Evolutionary conservation across 2,888 invertebrate species (phyloP), one percentile per base, ranked within the genome.

Genomic region (Agapetus fuscipes): DNA sequence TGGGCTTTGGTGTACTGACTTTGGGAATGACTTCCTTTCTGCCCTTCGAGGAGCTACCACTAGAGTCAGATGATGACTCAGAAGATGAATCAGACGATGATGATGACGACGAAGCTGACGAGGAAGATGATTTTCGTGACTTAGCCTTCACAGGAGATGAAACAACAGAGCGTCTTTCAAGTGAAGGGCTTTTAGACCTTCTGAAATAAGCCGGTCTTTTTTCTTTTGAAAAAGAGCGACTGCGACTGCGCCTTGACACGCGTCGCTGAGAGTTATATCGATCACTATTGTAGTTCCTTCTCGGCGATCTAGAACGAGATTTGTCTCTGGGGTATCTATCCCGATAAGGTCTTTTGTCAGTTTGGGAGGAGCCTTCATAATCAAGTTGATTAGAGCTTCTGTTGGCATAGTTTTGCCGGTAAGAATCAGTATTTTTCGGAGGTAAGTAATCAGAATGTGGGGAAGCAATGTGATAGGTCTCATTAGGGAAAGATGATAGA

Each of bases 71-170:
- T n/a, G n/a, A n/a, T 1, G 33, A 16, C 3, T 34, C 24, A 13
- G 17, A 16, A 20, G 20, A 17, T 17, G 11, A 34, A 28, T 28
- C 41, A 14, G 16, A 15, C 3, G 17, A 15, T 13, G 14, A 9
- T n/a, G 16, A 17, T 30, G 12, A n/a, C n/a, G n/a, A n/a, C n/a
- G 39, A 39, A 33, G 20, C 20, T 9, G 43, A 35, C n/a, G 43
- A 42, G 9, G 30, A 25, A 9, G 34, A 34, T 13, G 33, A 30
- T 24, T 56, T 52, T 24, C 55, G 51, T 39, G 54, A 53, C 4
- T 56, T 54, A 11, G 52, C 52, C 26, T 52, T 54, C 30, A 54
- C 45, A 6, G 56, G 51, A 4, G 52, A 48, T 43, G 52, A 51
- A 43, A 49, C 25, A 29, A 30, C 30, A 34, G 29, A 37, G 20